Conservation (phyloP, 2,113 vertebrate species). For the Guaruba guarouba region DNA sequence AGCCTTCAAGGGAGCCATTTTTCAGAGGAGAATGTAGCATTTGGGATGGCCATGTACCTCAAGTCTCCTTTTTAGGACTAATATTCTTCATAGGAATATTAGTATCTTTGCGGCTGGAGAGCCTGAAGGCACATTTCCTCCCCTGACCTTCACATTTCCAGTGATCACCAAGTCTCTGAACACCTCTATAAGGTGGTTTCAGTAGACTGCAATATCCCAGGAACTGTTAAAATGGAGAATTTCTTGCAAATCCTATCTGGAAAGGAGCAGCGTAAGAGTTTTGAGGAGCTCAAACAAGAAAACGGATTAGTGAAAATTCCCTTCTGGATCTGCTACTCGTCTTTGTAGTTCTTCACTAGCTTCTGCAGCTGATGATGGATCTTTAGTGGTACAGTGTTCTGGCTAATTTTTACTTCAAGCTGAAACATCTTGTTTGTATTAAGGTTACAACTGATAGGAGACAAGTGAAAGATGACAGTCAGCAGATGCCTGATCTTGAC, state of each 20-base stretch:
- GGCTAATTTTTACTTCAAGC: constrained; percentile 24
- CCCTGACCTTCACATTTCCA: constrained; percentile 10
- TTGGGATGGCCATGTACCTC: neutral
- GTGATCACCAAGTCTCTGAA: neutral
- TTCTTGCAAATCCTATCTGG: neutral
- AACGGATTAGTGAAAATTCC: neutral
- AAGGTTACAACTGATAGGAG: neutral
- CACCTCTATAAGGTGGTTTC: neutral
- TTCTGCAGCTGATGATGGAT: neutral
- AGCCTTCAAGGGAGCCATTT: constrained; percentile 32
- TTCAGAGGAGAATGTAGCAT: neutral
- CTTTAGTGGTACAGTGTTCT: neutral
- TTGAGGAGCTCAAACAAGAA: neutral
- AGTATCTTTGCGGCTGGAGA: neutral
- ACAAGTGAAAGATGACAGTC: constrained; percentile 26
- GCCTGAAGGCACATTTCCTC: neutral
- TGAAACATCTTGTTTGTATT: constrained; percentile 36
- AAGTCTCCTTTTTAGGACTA: neutral
- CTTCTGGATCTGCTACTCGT: neutral
- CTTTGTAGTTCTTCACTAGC: neutral
- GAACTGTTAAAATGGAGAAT: neutral
- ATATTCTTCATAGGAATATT: constrained; percentile 1
- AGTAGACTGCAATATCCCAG: neutral
- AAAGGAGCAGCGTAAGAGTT: neutral
- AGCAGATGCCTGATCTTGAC: constrained; percentile 27